These are phyloP conservation scores for Rhinolophus sinicus DNA, from an alignment of 2,113 vertebrate species.

Conservation along the genomic window DNA sequence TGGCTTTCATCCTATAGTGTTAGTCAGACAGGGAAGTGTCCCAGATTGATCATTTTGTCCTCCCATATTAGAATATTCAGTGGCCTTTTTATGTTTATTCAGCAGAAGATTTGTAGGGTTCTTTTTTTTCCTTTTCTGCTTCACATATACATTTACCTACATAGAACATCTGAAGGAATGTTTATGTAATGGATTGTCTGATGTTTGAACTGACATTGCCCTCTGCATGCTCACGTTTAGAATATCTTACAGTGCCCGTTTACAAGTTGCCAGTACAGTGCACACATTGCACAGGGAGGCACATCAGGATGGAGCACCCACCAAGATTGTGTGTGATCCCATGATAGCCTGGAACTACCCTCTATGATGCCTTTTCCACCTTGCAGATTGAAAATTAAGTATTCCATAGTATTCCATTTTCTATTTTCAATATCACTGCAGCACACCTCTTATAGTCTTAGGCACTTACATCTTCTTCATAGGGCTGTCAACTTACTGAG, in stretches of 20 bases:
- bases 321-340: background rate
- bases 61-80: background rate
- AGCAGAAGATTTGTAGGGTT: background rate
- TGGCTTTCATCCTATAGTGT: background rate
- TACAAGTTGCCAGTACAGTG: background rate
- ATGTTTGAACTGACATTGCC: background rate
- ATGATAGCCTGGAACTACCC: background rate
- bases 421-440: background rate
- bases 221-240: background rate
- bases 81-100: background rate
- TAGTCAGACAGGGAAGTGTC: background rate
- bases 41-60: background rate
- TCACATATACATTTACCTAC: background rate
- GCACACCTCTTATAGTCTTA: background rate
- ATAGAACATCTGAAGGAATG: constrained; percentile 16
- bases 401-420: background rate
- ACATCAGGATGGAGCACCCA: background rate
- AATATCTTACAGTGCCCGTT: background rate
- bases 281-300: no score
- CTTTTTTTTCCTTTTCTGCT: background rate
- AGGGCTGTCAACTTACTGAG: background rate
- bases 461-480: background rate
- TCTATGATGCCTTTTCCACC: background rate
- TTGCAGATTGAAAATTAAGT: background rate
- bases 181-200: constrained; percentile 12